These are phyloP conservation scores for Spondyliosoma cantharus DNA, from an alignment of 2,797 vertebrate species.

Conservation along the genomic window DNA sequence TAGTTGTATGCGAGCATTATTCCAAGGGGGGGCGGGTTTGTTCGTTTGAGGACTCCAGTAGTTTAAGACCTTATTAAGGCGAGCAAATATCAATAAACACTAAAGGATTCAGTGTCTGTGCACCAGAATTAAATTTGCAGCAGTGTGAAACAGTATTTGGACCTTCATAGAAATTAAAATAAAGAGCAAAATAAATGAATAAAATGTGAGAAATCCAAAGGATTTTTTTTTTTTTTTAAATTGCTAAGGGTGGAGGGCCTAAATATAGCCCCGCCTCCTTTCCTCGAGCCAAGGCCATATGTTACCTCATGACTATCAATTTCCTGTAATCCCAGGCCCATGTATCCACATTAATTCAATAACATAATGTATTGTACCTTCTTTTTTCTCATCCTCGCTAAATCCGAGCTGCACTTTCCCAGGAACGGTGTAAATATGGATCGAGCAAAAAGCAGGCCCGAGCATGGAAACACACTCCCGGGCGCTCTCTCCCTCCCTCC, in stretches of 20 bases:
- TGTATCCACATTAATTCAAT: slow-evolving; percentile 42
- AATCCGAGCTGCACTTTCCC: slow-evolving; percentile 68
- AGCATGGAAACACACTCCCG: slow-evolving; percentile 56
- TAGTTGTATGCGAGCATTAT: not conserved
- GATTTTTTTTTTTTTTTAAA: not conserved
- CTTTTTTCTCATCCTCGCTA: slow-evolving; percentile 35
- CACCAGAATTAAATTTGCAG: not conserved
- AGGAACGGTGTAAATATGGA: slow-evolving; percentile 62
- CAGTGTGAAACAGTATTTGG: too few species aligned
- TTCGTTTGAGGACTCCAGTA: not conserved
- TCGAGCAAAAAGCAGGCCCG: not conserved
- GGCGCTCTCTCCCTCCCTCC: slow-evolving; percentile 1
- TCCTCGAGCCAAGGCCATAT: slow-evolving; percentile 30
- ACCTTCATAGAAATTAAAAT: too few species aligned
- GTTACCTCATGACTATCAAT: slow-evolving; percentile 11
- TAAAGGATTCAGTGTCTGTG: too few species aligned
- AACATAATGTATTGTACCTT: slow-evolving; percentile 17
- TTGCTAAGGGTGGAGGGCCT: not conserved
- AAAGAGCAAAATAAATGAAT: not conserved
- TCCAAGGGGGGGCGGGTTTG: too few species aligned
- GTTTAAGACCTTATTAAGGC: not conserved
- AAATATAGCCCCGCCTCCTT: not conserved
- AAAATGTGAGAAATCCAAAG: slow-evolving; percentile 8
- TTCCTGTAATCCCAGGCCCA: slow-evolving; percentile 33
- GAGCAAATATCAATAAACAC: too few species aligned